Conservation (phyloP, 2,888 invertebrate genomes). For the Himalopsyche anomala region DNA sequence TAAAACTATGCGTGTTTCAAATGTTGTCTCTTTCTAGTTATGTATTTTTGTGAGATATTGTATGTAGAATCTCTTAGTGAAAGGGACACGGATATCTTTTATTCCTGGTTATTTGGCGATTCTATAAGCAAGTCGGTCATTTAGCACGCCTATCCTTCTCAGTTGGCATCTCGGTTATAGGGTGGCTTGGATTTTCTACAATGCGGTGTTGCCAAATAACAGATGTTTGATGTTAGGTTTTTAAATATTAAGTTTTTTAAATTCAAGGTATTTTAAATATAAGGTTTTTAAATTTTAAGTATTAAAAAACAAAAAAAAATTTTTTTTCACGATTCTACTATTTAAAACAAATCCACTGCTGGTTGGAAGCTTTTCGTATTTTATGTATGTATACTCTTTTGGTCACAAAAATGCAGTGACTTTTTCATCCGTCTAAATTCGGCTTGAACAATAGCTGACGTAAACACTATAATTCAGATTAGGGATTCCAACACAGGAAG, state of each 20-base stretch:
- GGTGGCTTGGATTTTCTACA: background rate
- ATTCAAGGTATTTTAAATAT: too few species aligned
- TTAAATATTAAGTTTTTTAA: background rate
- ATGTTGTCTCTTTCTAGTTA: background rate
- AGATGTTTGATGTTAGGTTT: background rate
- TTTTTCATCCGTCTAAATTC: too few species aligned
- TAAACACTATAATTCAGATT: too few species aligned
- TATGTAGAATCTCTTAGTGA: background rate
- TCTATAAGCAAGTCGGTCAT: slow-evolving; percentile 34
- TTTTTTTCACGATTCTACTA: background rate
- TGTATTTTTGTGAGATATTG: background rate
- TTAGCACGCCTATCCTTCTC: slow-evolving; percentile 5
- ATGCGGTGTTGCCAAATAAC: slow-evolving; percentile 17
- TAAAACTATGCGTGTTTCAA: background rate
- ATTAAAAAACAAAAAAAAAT: too few species aligned
- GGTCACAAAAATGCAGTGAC: too few species aligned
- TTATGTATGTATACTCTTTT: too few species aligned
- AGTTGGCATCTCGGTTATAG: background rate
- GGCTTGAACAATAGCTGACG: too few species aligned
- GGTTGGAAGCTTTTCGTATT: too few species aligned
- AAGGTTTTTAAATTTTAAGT: too few species aligned
- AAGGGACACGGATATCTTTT: background rate
- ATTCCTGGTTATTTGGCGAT: background rate
- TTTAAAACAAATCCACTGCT: too few species aligned
- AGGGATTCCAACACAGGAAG: too few species aligned